These are phyloP conservation scores for Idaea aversata DNA, from an alignment of 2,888 invertebrate species.

Conservation along the genomic window DNA sequence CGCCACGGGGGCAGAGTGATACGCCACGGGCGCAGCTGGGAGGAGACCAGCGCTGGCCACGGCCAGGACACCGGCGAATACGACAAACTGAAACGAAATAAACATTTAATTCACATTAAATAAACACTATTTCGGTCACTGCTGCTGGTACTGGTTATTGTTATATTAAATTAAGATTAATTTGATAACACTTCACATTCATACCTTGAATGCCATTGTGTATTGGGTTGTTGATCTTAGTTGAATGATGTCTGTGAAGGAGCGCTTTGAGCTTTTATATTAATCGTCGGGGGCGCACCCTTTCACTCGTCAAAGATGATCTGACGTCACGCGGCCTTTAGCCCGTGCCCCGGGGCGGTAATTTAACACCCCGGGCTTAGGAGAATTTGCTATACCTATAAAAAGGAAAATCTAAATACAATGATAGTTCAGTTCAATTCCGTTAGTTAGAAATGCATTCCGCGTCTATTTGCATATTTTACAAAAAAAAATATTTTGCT, in stretches of 20 bases:
- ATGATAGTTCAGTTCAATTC: too few relatives aligned
- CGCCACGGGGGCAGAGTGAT: conserved; percentile 37
- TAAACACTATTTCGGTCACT: conserved; percentile 13
- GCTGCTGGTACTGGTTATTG: neutral
- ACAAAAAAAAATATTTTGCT: too few relatives aligned
- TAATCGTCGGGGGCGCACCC: conserved; percentile 62
- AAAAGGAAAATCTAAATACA: neutral
- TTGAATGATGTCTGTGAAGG: conserved; percentile 65
- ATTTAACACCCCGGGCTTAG: conserved; percentile 34
- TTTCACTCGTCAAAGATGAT: conserved; percentile 58
- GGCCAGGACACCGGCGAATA: conserved; percentile 61
- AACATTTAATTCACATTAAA: conserved; percentile 15
- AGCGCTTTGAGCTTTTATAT: conserved; percentile 68
- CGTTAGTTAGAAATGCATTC: too few relatives aligned
- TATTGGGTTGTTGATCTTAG: conserved; percentile 54
- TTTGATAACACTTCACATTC: conserved; percentile 17
- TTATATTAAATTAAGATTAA: conserved; percentile 12
- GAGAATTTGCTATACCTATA: conserved; percentile 15
- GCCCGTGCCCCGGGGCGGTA: conserved; percentile 54
- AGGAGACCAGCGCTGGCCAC: conserved; percentile 60
- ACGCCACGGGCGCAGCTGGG: conserved; percentile 49
- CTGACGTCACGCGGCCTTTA: conserved; percentile 58
- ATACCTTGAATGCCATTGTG: conserved; percentile 77
- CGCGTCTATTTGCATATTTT: too few relatives aligned
- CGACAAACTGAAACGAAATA: conserved; percentile 54